Evolutionary conservation across 2,797 vertebrate genomes (phyloP).

Genomic region (Gobionotothen gibberifrons): DNA sequence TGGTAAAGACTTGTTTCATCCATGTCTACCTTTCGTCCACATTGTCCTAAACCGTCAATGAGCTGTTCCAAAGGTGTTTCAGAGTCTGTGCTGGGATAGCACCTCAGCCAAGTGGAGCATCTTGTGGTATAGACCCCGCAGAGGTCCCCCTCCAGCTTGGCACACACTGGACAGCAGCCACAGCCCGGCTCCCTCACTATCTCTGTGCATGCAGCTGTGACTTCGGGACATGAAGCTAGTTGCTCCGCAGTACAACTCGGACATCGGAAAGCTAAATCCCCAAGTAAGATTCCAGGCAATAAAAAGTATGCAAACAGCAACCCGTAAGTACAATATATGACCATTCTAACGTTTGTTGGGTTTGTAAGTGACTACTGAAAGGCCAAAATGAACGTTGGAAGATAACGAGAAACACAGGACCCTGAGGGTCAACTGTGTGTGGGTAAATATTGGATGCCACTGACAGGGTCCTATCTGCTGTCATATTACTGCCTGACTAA

Average conservation of each 20-base stretch:
- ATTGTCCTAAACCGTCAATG: conserved; percentile 89
- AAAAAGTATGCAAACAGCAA: conserved; percentile 71
- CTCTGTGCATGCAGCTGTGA: conserved; percentile 81
- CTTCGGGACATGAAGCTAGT: conserved; percentile 80
- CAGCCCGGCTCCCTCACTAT: conserved; percentile 93
- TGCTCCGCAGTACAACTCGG: conserved; percentile 84
- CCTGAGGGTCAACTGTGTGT: conserved; percentile 60
- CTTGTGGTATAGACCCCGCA: conserved; percentile 94
- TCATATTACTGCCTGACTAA: conserved; percentile 66
- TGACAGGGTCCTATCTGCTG: conserved; percentile 82
- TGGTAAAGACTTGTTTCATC: conserved; percentile 76
- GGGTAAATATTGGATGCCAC: conserved; percentile 70
- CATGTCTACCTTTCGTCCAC: conserved; percentile 83
- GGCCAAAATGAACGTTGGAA: conserved; percentile 51
- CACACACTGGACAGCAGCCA: conserved; percentile 94
- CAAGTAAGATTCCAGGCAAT: conserved; percentile 72
- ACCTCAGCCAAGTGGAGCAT: conserved; percentile 89
- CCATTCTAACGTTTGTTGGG: conserved; percentile 56
- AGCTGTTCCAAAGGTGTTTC: conserved; percentile 90
- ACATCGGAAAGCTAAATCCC: conserved; percentile 88
- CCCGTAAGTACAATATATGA: conserved; percentile 33
- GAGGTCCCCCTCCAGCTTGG: conserved; percentile 86
- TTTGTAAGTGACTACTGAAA: conserved; percentile 21
- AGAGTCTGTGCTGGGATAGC: conserved; percentile 86
- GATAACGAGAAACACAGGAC: conserved; percentile 64